A percentile compares a stretch with the other conserved stretches of the same genome.
These are phyloP conservation scores for Zapus hudsonius DNA, from an alignment of 2,113 vertebrate genomes.

Conservation along the genomic window DNA sequence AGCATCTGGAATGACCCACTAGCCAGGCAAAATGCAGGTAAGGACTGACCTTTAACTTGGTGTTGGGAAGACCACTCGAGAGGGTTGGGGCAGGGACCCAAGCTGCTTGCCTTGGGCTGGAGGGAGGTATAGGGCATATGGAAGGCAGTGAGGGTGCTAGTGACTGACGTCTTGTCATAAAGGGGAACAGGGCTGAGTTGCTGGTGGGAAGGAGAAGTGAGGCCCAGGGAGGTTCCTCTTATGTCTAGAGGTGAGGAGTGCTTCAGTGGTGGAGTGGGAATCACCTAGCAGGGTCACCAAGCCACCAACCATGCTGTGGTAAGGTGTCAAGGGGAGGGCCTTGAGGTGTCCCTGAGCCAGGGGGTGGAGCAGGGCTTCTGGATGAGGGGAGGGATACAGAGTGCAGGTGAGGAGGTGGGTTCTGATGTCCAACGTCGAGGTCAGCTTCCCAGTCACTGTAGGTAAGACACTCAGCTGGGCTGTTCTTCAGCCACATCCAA, in stretches of 20 bases:
- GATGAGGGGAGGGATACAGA: too few species aligned
- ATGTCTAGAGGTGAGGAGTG: too few species aligned
- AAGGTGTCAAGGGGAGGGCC: neutral
- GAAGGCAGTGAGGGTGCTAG: neutral
- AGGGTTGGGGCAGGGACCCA: neutral
- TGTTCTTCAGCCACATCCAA: too few species aligned
- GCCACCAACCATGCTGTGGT: too few species aligned
- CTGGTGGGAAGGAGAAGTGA: neutral
- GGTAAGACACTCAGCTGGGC: neutral
- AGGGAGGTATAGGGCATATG: neutral
- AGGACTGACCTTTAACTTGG: neutral
- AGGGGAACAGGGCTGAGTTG: neutral
- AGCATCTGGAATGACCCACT: neutral
- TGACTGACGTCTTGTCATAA: neutral
- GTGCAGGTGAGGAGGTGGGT: neutral
- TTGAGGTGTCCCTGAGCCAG: neutral
- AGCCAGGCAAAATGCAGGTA: neutral
- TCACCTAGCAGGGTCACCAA: too few species aligned
- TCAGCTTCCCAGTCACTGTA: too few species aligned
- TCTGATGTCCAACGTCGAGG: fast-evolving
- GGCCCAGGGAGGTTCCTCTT: too few species aligned
- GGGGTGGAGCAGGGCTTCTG: neutral
- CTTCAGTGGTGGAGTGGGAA: neutral
- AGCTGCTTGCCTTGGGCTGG: neutral
- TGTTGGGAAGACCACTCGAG: neutral